Conservation (phyloP, 2,888 invertebrate species). For the Palloptera scutellata region DNA sequence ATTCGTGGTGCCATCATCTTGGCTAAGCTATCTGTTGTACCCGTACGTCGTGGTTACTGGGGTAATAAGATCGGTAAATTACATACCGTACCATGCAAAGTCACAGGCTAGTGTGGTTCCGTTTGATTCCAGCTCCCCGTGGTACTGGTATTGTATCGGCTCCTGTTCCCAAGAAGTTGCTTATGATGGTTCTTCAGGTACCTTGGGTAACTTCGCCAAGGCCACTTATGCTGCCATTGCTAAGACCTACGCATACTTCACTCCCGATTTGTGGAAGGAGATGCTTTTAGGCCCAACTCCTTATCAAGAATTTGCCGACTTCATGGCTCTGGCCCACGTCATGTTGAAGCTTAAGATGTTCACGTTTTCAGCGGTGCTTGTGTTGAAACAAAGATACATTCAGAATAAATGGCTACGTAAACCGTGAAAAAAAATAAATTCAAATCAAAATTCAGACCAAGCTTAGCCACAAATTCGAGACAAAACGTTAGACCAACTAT, state of each 20-base stretch:
- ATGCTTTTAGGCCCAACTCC: slow-evolving; percentile 92
- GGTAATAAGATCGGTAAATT: slow-evolving; percentile 99
- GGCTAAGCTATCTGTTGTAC: slow-evolving; percentile 97
- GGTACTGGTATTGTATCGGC: slow-evolving; percentile 99
- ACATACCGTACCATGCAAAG: slow-evolving; percentile 99
- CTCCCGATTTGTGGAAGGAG: slow-evolving; percentile 99
- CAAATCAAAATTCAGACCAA: background rate
- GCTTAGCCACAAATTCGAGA: too few relatives aligned
- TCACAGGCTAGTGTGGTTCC: slow-evolving; percentile 99
- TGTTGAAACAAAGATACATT: slow-evolving; percentile 19
- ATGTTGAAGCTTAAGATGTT: slow-evolving; percentile 57
- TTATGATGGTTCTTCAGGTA: slow-evolving; percentile 97
- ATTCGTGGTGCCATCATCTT: slow-evolving; percentile 98
- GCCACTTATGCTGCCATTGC: slow-evolving; percentile 99
- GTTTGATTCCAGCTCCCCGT: slow-evolving; percentile 98
- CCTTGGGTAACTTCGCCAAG: slow-evolving; percentile 98
- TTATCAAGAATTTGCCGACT: slow-evolving; percentile 94
- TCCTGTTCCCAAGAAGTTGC: slow-evolving; percentile 97
- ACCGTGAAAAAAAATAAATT: slow-evolving; percentile 19
- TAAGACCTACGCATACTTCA: slow-evolving; percentile 97
- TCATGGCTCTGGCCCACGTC: slow-evolving; percentile 67
- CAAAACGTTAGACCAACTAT: too few relatives aligned
- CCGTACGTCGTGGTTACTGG: slow-evolving; percentile 99
- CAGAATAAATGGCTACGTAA: slow-evolving; percentile 30
- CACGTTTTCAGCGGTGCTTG: too few relatives aligned